Base-by-base conservation (phyloP, 2,888 invertebrate species). In the Eilema caniola region DNA sequence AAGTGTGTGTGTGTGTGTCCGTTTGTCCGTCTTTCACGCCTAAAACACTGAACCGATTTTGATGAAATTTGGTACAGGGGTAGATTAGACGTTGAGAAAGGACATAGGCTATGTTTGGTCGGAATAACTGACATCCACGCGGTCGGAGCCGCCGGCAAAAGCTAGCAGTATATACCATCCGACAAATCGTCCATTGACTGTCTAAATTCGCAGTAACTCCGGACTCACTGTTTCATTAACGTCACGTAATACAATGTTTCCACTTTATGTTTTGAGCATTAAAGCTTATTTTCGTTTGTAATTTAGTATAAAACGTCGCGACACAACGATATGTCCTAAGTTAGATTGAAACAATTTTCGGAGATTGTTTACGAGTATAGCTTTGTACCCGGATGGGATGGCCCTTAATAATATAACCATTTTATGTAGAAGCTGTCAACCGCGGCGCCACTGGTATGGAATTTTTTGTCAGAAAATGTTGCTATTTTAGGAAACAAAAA, bases 271-370 rank as follows among this genome's bases (percentile, higher is more conserved):
- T 3, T 4, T 41, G 11, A 11, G 56, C 24, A 37, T 59, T 66
- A 66, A 24, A 66, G 66, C 37, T 20, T 59, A 59, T 66, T 66
- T 66, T 66, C 59, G 24, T 24, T 33, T 66, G 24, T 33, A 37
- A 3, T 41, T 66, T 20, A 23, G 20, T 16, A 16, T 10, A 57
- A 59, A 66, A 24, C n/a, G 60, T 31, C 28, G n/a, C 31, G 47
- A n/a, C 23, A 67, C 57, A 24, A 61, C 14, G 67, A 61, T 47
- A 67, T 67, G 41, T 67, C 28, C 28, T 28, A 67, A 67, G 67
- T 67, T 67, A 67, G 67, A 67, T 61, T 67, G 67, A 61, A 67
- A 61, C 67, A 61, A 67, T 67, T 67, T 67, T 61, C 67, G 41
- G 28, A 47, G 61, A 64, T 61, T 67, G 61, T 67, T 67, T 67